Evolutionary conservation across 2,888 invertebrate species (phyloP), one percentile per base, ranked within the genome.

Genomic region (Drosophila austrosaltans): DNA sequence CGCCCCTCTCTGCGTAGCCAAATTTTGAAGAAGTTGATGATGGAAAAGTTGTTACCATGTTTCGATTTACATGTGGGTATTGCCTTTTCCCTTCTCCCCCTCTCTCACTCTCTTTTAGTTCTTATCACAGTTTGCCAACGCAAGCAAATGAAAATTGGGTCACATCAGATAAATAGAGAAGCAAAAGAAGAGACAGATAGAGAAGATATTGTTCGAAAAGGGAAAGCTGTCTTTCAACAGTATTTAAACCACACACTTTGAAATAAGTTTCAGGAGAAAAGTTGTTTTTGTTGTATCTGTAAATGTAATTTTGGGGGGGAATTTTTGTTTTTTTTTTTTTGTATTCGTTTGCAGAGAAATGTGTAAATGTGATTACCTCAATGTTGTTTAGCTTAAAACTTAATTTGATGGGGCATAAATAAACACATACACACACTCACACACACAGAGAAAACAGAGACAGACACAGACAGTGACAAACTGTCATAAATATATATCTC

Each of bases 321-420:
- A 32, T 32, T 32, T 32, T 32, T 10, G 10, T 36, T 8, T 36
- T 8, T 36, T 10, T 8, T 36, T 8, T 36, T 36, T 36, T 36
- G 5, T 36, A 16, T 36, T 76, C 77, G 87, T 61, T 44, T 61
- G 48, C 60, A 59, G 44, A 65, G 4, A 70, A 53, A 56, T 73
- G 60, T 32, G 61, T 53, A 86, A 83, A 77, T 71, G 78, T 82
- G 81, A 87, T 83, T 78, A 87, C 75, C 72, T 73, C 69, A 85
- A 71, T 75, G 78, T 72, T 72, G 84, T 77, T 72, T 83, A 72
- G 82, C 73, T 89, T 70, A 70, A 87, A 77, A 87, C 88, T 89
- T 87, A 89, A 87, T 86, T 89, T 86, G 89, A 86, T 86, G 88
- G 89, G 81, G 77, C 88, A 85, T 85, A 87, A 89, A 86, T 85